These are phyloP conservation scores for Callinectes sapidus DNA, from an alignment of 2,888 invertebrate genomes.

Conservation along the genomic window DNA sequence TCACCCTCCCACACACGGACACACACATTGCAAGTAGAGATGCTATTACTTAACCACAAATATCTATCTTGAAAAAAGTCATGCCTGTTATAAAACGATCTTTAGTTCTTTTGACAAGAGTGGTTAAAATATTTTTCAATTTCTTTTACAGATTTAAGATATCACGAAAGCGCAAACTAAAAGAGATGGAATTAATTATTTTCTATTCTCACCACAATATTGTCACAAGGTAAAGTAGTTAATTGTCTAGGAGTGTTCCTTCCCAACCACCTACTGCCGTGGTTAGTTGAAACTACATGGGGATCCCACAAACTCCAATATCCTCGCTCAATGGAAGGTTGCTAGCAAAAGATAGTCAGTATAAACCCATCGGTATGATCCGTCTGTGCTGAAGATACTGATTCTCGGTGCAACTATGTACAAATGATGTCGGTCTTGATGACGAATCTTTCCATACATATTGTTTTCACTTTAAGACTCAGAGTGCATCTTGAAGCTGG, in stretches of 20 bases:
- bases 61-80: neutral
- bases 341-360: neutral
- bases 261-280: neutral
- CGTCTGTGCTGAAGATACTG: neutral
- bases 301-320: neutral
- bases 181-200: neutral
- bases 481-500: neutral
- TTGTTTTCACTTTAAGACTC: neutral
- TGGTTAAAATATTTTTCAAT: neutral
- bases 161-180: neutral
- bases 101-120: neutral
- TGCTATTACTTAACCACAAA: neutral
- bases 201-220: neutral
- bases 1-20: neutral
- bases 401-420: slow-evolving; percentile 34
- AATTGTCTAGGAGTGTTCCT: neutral
- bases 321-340: neutral
- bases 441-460: neutral
- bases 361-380: neutral
- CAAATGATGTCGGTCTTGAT: slow-evolving; percentile 1
- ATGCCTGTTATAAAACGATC: no score
- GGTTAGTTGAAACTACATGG: neutral
- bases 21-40: neutral
- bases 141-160: neutral
- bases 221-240: neutral